These are phyloP conservation scores for Drosophila histrio DNA, from an alignment of 2,888 invertebrate genomes.

Conservation along the genomic window DNA sequence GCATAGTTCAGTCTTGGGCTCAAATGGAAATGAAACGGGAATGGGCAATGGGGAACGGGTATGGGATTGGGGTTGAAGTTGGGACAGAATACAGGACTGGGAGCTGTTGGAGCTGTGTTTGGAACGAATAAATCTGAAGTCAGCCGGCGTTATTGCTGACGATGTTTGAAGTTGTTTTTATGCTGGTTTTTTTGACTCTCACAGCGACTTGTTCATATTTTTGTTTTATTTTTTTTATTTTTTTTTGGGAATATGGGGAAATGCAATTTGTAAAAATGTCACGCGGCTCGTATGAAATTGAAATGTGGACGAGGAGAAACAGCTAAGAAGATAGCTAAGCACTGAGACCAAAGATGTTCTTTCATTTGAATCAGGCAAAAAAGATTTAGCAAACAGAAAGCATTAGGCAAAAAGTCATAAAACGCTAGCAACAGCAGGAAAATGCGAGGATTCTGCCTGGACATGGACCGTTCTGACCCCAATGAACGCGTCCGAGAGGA, in stretches of 20 bases:
- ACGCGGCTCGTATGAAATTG: slow-evolving; percentile 50
- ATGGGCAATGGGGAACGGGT: neutral
- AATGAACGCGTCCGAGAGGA: slow-evolving; percentile 59
- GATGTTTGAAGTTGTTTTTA: slow-evolving; percentile 40
- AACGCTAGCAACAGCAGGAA: slow-evolving; percentile 11
- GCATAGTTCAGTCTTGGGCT: slow-evolving; percentile 25
- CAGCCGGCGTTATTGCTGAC: slow-evolving; percentile 52
- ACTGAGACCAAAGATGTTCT: slow-evolving; percentile 11
- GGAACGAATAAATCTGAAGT: slow-evolving; percentile 14
- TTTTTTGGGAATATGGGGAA: slow-evolving; percentile 14
- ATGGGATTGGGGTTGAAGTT: neutral
- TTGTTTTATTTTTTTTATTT: neutral
- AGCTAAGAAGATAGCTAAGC: slow-evolving; percentile 21
- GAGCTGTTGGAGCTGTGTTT: neutral
- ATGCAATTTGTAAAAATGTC: slow-evolving; percentile 71
- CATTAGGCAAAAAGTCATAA: slow-evolving; percentile 58
- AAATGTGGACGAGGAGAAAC: slow-evolving; percentile 29
- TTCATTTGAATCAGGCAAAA: slow-evolving; percentile 53
- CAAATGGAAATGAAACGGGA: neutral
- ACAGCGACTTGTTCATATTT: neutral
- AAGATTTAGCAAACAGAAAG: slow-evolving; percentile 38
- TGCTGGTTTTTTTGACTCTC: neutral
- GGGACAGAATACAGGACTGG: neutral
- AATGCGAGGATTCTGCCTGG: neutral
- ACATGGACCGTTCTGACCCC: slow-evolving; percentile 4